Evolutionary conservation across 2,888 invertebrate genomes (phyloP), one percentile per base, ranked within the genome.

Genomic region (Dascillus cervinus): DNA sequence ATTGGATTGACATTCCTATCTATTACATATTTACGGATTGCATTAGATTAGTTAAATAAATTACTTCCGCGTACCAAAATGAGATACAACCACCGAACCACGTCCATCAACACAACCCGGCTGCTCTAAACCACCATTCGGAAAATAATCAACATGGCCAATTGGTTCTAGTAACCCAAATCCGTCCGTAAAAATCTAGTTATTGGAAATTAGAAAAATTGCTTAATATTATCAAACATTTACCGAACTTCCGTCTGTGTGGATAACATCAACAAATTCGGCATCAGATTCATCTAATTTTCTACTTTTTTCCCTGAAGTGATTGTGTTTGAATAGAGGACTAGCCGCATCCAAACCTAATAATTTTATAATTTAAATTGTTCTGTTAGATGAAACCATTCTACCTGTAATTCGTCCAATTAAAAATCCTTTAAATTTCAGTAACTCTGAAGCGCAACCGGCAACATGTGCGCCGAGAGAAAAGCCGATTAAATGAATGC

Each of bases 281-380:
- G 80, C 81, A 50, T 81, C 80, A 3, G 66, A 66, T 13, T 67
- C 66, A 47, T 78, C 78, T 25, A 81, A 58, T 40, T 75, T 74
- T 32, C 69, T 67, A 8, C 69, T 60, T 32, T 69, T 68, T 26
- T 74, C 71, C 13, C 69, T 52, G 43, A 75, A 53, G 49, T 75
- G 55, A 48, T 73, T 53, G 46, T 64, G 64, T 44, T 78, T 69
- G 52, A 79, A 88, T 0, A 89, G 70, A 0, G 90, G 90, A 53
- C 82, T 79, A 0, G 90, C 88, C 0, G 89, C 87, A 56, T 90
- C 89, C 32, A 90, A 58, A 19, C 87, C 89, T 77, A 61, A n/a
- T 52, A 55, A 38, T n/a, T n/a, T n/a, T n/a, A n/a, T n/a, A n/a
- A n/a, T n/a, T n/a, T n/a, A n/a, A n/a, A n/a, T n/a, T n/a, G n/a